Conservation (phyloP, 2,797 vertebrate species). For the Gymnothorax javanicus region DNA sequence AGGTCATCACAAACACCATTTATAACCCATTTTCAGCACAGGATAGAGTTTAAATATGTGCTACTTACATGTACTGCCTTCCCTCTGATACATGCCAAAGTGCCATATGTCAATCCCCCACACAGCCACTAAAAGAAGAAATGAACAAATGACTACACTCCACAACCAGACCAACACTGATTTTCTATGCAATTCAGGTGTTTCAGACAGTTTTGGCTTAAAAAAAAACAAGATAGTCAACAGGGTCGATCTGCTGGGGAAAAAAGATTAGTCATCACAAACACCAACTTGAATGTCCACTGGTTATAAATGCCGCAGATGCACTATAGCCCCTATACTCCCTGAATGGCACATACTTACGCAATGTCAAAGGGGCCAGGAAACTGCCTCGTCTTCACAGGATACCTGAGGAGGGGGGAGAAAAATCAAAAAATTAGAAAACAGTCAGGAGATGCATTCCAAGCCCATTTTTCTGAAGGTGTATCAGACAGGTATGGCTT, state of each 20-base stretch:
- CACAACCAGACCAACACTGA: neutral
- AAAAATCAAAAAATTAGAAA: neutral
- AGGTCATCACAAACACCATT: constrained; percentile 29
- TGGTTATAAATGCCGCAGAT: neutral
- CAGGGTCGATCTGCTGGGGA: constrained; percentile 42
- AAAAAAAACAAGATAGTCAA: constrained; percentile 28
- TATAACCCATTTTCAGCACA: no score
- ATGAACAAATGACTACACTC: neutral
- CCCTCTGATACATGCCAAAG: neutral
- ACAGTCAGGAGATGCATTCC: neutral
- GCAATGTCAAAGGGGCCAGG: neutral
- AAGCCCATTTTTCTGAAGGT: neutral
- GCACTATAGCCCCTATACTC: neutral
- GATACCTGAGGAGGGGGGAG: neutral
- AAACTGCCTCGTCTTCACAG: neutral
- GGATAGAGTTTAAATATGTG: neutral
- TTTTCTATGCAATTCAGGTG: neutral
- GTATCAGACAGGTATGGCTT: constrained; percentile 39
- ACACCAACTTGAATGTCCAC: neutral
- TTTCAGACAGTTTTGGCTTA: constrained; percentile 40
- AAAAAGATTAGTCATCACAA: constrained; percentile 39
- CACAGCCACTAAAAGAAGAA: neutral
- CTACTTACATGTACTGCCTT: neutral
- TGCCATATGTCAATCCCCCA: neutral
- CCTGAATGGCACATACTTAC: neutral